These are phyloP conservation scores for Lithophane socia DNA, from an alignment of 2,888 invertebrate genomes.

Conservation along the genomic window DNA sequence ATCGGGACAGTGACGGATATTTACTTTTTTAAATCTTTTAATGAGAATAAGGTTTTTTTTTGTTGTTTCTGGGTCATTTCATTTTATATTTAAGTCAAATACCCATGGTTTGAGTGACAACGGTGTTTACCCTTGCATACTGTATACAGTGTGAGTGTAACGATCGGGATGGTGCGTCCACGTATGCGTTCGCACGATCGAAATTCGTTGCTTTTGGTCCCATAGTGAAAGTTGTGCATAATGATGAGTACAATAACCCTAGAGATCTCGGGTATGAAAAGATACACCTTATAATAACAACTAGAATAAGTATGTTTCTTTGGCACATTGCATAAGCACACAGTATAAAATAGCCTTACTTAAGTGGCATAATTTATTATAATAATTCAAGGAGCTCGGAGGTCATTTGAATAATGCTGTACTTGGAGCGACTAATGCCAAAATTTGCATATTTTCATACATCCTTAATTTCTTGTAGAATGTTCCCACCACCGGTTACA, in stretches of 20 bases:
- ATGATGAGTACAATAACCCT: too few species aligned
- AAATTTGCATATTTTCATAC: conserved; percentile 66
- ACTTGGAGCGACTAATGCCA: conserved; percentile 33
- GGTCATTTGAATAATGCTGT: conserved; percentile 50
- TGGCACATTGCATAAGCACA: background rate
- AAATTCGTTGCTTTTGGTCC: background rate
- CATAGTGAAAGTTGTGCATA: too few species aligned
- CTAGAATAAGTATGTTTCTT: background rate
- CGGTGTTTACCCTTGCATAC: too few species aligned
- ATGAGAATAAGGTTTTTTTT: too few species aligned
- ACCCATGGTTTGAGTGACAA: too few species aligned
- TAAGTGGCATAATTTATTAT: conserved; percentile 8
- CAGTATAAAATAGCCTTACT: background rate
- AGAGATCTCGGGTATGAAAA: too few species aligned
- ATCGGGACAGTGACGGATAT: too few species aligned
- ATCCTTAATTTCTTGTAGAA: conserved; percentile 62
- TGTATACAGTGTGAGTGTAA: background rate
- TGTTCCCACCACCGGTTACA: conserved; percentile 8
- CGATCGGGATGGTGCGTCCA: background rate
- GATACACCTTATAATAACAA: too few species aligned
- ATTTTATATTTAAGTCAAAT: too few species aligned
- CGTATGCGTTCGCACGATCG: background rate
- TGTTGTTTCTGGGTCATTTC: too few species aligned
- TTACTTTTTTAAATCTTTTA: too few species aligned
- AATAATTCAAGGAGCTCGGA: conserved; percentile 32